Percentiles rank a stretch among this genome's conserved stretches.
Evolutionary conservation across 2,888 invertebrate genomes (phyloP).

Genomic region (Apodemia zela): DNA sequence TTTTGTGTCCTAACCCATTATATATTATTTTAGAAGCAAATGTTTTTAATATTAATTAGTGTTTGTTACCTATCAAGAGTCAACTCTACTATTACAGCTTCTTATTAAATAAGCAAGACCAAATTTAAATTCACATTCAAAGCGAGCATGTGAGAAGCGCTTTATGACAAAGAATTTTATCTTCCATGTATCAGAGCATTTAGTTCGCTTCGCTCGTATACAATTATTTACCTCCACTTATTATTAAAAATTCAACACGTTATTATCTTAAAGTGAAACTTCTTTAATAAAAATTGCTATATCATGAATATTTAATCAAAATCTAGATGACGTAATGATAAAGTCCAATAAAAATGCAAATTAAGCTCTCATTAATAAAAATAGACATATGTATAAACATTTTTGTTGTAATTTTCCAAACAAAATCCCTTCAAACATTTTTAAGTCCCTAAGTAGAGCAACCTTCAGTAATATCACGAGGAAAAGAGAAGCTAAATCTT

Average conservation of each 20-base stretch:
- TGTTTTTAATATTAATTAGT: no score
- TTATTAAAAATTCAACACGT: slow-evolving; percentile 40
- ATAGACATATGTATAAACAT: not conserved
- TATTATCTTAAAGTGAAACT: slow-evolving; percentile 12
- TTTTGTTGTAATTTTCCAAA: slow-evolving; percentile 8
- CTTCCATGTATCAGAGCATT: slow-evolving; percentile 28
- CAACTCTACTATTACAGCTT: not conserved
- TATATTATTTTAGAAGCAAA: no score
- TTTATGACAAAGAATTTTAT: slow-evolving; percentile 31
- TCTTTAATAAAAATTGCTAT: slow-evolving; percentile 4
- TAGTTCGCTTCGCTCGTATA: slow-evolving; percentile 28
- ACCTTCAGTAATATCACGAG: slow-evolving; percentile 47
- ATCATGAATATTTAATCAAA: slow-evolving; percentile 11
- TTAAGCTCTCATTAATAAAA: slow-evolving; percentile 9
- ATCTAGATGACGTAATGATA: slow-evolving; percentile 11
- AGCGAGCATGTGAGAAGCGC: slow-evolving; percentile 26
- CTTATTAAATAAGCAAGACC: slow-evolving; percentile 13
- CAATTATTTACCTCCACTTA: slow-evolving; percentile 46
- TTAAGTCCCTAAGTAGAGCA: slow-evolving; percentile 32
- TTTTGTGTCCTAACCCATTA: no score
- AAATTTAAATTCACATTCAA: slow-evolving; percentile 23
- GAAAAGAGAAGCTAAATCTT: slow-evolving; percentile 36
- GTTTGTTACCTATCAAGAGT: no score
- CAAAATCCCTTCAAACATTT: not conserved
- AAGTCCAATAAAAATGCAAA: slow-evolving; percentile 13